Conservation (phyloP, 37 sponge, comb jelly and placozoan genomes). For the Spongilla lacustris region DNA sequence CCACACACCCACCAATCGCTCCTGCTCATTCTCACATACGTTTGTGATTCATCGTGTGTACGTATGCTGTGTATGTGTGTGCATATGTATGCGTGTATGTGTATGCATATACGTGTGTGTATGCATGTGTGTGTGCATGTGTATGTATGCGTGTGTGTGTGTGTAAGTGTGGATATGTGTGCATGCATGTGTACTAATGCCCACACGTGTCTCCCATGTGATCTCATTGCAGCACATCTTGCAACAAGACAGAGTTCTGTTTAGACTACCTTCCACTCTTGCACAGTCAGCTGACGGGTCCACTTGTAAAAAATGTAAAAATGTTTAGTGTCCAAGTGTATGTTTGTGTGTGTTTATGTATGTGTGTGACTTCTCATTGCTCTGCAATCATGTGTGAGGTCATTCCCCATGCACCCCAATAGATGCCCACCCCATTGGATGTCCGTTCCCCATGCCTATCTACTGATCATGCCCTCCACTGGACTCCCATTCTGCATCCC, state of each 20-base stretch:
- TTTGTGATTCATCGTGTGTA: no score
- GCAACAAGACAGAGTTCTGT: slow-evolving; percentile 80
- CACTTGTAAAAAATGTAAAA: slow-evolving; percentile 63
- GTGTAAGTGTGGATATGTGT: background rate
- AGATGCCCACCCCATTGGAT: no score
- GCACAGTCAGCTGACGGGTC: slow-evolving; percentile 36
- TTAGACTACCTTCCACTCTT: slow-evolving; percentile 81
- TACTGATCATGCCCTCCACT: no score
- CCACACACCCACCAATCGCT: no score
- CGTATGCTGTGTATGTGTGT: background rate
- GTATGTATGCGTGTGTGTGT: background rate
- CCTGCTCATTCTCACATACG: no score
- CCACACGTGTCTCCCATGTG: background rate
- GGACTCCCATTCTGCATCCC: no score
- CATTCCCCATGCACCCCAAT: no score
- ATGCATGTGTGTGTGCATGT: background rate
- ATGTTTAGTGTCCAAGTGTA: background rate
- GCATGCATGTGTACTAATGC: no score
- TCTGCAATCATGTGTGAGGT: no score
- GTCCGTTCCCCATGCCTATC: no score
- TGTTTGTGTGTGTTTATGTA: background rate
- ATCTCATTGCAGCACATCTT: slow-evolving; percentile 48
- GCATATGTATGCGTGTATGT: background rate
- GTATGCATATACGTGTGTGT: background rate
- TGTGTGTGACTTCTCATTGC: background rate